A percentile compares a stretch with the other conserved stretches of the same genome.
phyloP scores from a whole-genome alignment of 2,113 vertebrate genomes.

The Protobothrops flavoviridis region DNA sequence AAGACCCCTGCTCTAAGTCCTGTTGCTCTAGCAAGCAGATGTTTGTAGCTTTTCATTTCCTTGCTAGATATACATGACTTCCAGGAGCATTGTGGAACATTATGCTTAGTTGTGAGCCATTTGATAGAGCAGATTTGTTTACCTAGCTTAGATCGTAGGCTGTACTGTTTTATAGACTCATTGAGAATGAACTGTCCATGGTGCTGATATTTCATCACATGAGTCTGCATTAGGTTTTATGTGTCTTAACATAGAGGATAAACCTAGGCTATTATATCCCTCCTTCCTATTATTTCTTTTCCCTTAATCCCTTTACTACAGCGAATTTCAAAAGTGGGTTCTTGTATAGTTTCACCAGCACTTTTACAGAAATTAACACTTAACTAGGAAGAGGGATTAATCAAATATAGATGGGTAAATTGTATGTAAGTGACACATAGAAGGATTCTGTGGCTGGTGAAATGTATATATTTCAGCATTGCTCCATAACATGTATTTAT shows the following conservation, averaged over 20 bases:
- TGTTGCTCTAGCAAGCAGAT: background rate
- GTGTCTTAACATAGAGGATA: background rate
- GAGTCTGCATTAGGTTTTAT: background rate
- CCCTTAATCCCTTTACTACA: background rate
- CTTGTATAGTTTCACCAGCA: background rate
- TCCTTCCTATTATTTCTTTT: background rate
- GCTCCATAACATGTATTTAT: background rate
- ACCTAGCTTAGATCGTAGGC: constrained; percentile 19
- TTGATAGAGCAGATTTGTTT: constrained; percentile 19
- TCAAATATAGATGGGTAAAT: background rate
- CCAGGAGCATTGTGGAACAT: constrained; percentile 6
- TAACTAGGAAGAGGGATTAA: background rate
- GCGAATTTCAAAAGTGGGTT: background rate
- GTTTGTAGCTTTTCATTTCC: background rate
- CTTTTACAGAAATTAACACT: background rate
- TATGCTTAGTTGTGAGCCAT: background rate
- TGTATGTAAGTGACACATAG: background rate
- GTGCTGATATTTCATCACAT: background rate
- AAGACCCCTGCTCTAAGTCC: background rate
- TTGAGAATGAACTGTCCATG: background rate
- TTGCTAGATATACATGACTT: background rate
- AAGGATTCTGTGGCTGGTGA: background rate
- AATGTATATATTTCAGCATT: background rate
- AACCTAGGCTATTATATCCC: background rate
- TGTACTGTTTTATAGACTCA: background rate